These are phyloP conservation scores for Ascidia mentula DNA, from an alignment of 23 tunicate species.

Conservation along the genomic window DNA sequence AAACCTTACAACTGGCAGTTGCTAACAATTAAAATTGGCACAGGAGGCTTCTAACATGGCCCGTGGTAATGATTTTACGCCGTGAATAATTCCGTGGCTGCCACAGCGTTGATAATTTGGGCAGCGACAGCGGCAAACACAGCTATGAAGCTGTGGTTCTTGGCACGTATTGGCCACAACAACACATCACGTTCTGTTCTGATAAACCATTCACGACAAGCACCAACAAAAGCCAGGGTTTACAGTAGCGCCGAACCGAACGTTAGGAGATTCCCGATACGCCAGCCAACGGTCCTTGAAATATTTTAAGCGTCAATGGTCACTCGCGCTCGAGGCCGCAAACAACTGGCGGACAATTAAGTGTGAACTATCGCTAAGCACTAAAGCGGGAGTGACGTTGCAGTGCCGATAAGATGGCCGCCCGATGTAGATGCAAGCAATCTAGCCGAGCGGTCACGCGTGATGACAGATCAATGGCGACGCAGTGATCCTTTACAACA, in stretches of 20 bases:
- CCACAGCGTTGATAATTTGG: too few relatives aligned
- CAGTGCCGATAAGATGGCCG: neutral
- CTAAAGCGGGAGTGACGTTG: neutral
- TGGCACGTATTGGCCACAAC: too few relatives aligned
- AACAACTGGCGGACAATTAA: neutral
- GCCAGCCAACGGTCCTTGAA: neutral
- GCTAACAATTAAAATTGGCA: neutral
- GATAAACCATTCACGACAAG: too few relatives aligned
- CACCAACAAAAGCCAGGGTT: too few relatives aligned
- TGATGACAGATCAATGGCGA: conserved; percentile 27
- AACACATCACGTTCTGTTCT: too few relatives aligned
- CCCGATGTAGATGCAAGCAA: neutral
- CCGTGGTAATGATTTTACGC: neutral
- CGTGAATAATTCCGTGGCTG: too few relatives aligned
- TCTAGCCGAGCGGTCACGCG: conserved; percentile 23
- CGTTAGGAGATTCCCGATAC: too few relatives aligned
- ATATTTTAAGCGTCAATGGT: neutral
- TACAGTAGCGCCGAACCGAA: too few relatives aligned
- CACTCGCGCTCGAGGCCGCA: neutral
- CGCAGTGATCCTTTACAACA: conserved; percentile 15
- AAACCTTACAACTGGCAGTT: neutral
- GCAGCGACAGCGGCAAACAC: too few relatives aligned
- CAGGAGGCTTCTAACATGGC: neutral
- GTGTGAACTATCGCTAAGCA: conserved; percentile 6
- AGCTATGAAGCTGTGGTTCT: too few relatives aligned